Conservation (phyloP, 2,113 vertebrate species). For the Smithornis capensis region DNA sequence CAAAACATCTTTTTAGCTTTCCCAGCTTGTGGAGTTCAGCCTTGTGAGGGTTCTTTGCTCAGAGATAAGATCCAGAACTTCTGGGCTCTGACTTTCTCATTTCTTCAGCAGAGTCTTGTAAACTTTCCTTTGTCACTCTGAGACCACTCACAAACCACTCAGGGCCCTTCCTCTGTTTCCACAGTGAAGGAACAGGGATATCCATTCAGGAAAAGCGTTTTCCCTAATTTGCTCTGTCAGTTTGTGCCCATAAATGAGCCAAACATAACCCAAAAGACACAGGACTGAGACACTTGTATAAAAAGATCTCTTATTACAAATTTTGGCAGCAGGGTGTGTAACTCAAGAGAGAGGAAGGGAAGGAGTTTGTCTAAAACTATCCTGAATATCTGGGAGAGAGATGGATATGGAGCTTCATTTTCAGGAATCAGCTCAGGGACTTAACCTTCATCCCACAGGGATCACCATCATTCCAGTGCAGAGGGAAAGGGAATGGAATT, state of each 20-base stretch:
- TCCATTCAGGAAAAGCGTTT: not conserved
- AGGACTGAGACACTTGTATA: not conserved
- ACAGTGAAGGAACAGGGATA: not conserved
- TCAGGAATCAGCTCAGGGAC: not conserved
- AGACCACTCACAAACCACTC: not conserved
- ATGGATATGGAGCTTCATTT: not conserved
- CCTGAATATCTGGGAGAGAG: not conserved
- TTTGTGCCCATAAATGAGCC: not conserved
- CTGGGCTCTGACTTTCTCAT: not conserved
- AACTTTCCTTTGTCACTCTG: not conserved
- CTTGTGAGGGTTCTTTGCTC: not conserved
- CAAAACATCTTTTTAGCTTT: not conserved
- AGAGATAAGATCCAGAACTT: not conserved
- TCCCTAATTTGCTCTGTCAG: not conserved
- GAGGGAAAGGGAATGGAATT: not conserved
- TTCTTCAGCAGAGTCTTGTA: not conserved
- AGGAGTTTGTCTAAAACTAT: not conserved
- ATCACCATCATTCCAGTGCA: fast-evolving
- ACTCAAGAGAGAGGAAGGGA: not conserved
- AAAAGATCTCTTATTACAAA: not conserved
- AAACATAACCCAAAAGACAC: not conserved
- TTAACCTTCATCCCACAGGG: not conserved
- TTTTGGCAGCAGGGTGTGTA: not conserved
- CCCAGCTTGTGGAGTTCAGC: not conserved
- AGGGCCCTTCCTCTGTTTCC: not conserved